phyloP scores from a whole-genome alignment of 2,113 vertebrate species.

The Anoura caudifer region DNA sequence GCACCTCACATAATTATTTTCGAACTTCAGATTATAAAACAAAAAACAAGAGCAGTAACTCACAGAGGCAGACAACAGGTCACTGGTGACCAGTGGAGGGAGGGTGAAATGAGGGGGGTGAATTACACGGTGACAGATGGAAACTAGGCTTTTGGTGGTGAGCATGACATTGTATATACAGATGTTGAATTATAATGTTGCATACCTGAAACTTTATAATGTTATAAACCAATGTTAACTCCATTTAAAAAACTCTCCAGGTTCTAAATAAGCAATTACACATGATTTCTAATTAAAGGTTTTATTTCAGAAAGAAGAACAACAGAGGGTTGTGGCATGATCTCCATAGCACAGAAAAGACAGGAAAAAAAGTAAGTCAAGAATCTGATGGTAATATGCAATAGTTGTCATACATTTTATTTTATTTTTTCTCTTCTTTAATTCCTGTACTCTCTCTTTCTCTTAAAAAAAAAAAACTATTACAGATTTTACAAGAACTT shows the following conservation, averaged over 20 bases:
- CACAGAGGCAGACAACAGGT: not conserved
- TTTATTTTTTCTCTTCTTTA: not conserved
- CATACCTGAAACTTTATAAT: not conserved
- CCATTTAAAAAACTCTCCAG: not conserved
- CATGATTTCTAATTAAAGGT: not conserved
- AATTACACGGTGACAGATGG: not conserved
- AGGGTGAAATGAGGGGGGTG: not conserved
- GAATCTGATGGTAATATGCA: not conserved
- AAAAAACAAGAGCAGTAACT: not conserved
- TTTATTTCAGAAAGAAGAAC: constrained; percentile 33
- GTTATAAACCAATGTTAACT: not conserved
- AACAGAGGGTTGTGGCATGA: not conserved
- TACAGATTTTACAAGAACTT: not conserved
- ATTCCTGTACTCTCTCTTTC: not conserved
- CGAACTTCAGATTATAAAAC: constrained; percentile 10
- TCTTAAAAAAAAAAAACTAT: not conserved
- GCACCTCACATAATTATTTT: constrained; percentile 2
- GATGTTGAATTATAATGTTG: not conserved
- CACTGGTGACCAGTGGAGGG: not conserved
- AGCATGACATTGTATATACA: not conserved
- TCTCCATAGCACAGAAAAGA: not conserved
- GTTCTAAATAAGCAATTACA: constrained; percentile 40
- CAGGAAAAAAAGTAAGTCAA: not conserved
- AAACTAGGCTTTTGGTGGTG: not conserved
- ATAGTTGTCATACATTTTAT: not conserved